Evolutionary conservation across 2,113 vertebrate species (phyloP), one percentile per base, ranked within the genome.

Genomic region (Formicarius rufipectus): DNA sequence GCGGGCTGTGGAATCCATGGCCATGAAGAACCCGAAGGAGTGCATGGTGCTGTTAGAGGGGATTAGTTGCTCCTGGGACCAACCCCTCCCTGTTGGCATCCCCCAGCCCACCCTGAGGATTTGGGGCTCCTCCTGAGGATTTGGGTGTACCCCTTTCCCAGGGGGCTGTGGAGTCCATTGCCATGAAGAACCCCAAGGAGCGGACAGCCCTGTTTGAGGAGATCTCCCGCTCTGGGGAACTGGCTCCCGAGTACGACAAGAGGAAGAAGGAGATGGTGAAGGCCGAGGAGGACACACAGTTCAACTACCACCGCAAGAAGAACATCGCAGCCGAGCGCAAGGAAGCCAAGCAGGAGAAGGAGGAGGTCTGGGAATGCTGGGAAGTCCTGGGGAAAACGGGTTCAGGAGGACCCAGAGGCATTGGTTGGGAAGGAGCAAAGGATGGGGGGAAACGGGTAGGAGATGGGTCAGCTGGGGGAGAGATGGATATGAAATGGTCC

Each of bases 221-320:
- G 96, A 99, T 99, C 92, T 99, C 98, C 45, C 98, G 99, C 35
- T 99, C 99, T 6, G 99, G 99, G 15, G 99, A 99, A 55, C 96
- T 99, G 96, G 99, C 99, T 5, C 98, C 98, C 92, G 99, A 99
- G 44, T 99, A 99, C 35, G 99, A 99, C 71, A 98, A 99, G 45
- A 96, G 99, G 73, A 99, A 99, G 96, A 99, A 99, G 90, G 99
- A 99, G 97, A 99, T 99, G 99, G 99, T 99, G 85, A 99, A 99
- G 84, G 99, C 99, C 3, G 99, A 99, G 92, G 99, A 99, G 90
- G 99, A 99, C 97, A 99, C 99, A 0, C 99, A 99, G 83, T 99
- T 99, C 73, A 99, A 99, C 93, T 99, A 99, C 92, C 99, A 99
- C 95, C 98, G 99, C 40, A 99, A 99, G 96, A 99, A 99, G 95